Percentiles rank a stretch among this genome's conserved stretches.
Conservation (phyloP, 2,888 invertebrate genomes). For the Colletes collaris region DNA sequence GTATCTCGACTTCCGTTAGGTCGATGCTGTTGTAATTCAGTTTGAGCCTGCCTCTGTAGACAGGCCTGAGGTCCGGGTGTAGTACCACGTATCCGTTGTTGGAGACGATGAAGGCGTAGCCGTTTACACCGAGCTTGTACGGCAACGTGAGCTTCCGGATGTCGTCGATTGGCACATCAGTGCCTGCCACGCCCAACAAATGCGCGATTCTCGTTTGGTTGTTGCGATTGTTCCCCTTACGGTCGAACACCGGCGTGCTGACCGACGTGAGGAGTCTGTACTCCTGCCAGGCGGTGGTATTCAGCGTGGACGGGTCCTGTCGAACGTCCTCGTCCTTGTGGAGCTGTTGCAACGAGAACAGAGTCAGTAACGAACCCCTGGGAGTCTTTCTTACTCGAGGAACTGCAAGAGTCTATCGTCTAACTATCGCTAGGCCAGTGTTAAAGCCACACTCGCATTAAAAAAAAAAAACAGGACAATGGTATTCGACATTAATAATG, state of each 20-base stretch:
- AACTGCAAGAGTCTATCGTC: neutral
- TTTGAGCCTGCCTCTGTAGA: constrained; percentile 89
- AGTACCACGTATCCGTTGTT: constrained; percentile 98
- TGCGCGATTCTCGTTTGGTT: constrained; percentile 87
- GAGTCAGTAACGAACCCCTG: too few species aligned
- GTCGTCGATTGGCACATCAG: constrained; percentile 96
- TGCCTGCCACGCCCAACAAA: constrained; percentile 97
- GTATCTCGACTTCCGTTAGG: constrained; percentile 96
- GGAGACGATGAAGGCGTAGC: constrained; percentile 97
- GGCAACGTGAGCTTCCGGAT: constrained; percentile 95
- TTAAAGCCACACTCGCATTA: constrained; percentile 15
- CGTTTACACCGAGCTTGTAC: constrained; percentile 97
- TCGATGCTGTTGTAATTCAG: constrained; percentile 99
- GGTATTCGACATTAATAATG: constrained; percentile 18
- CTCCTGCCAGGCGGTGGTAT: constrained; percentile 79
- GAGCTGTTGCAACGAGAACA: constrained; percentile 50
- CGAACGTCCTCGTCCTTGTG: constrained; percentile 71
- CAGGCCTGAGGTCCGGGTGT: constrained; percentile 96
- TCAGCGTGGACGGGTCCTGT: constrained; percentile 65
- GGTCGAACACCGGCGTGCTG: constrained; percentile 96
- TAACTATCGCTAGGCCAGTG: neutral
- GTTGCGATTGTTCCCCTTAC: constrained; percentile 85
- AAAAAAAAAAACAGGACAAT: constrained; percentile 7
- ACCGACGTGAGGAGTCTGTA: constrained; percentile 94
- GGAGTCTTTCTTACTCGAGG: too few species aligned